Percentiles rank a stretch among this genome's conserved stretches.
Evolutionary conservation across 2,888 invertebrate genomes (phyloP).

Genomic region (Stegophylla sp.): DNA sequence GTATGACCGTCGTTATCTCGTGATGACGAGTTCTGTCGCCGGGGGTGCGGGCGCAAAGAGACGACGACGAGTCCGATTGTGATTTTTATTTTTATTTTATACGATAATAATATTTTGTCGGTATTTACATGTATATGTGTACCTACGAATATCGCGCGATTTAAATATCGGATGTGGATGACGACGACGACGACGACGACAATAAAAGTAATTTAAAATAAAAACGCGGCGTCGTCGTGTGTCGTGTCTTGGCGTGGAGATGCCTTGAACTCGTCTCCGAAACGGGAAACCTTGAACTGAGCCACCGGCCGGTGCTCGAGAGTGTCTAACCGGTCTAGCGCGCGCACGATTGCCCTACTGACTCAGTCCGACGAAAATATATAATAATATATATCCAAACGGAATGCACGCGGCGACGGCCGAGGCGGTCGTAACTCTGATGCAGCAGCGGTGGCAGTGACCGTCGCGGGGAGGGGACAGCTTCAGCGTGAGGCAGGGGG

Average conservation of each 20-base stretch:
- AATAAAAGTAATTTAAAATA: too few species aligned
- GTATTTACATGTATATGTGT: too few species aligned
- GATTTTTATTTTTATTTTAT: too few species aligned
- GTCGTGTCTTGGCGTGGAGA: background rate
- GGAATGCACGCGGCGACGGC: slow-evolving; percentile 31
- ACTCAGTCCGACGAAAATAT: slow-evolving; percentile 41
- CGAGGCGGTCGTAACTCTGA: background rate
- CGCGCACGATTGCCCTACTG: slow-evolving; percentile 49
- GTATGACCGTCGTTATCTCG: too few species aligned
- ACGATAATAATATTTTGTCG: too few species aligned
- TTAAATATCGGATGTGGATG: too few species aligned
- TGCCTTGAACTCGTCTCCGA: slow-evolving; percentile 42
- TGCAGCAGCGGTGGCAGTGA: too few species aligned
- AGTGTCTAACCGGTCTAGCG: slow-evolving; percentile 32
- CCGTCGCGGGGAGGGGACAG: background rate
- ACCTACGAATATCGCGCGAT: too few species aligned
- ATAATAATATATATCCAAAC: background rate
- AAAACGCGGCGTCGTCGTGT: background rate
- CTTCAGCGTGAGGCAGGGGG: background rate
- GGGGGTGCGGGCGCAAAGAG: too few species aligned
- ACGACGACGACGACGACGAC: background rate
- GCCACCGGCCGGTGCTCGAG: slow-evolving; percentile 14
- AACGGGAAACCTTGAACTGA: slow-evolving; percentile 50
- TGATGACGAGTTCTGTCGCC: too few species aligned
- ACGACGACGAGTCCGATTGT: too few species aligned